Conservation (phyloP, 2,113 vertebrate genomes). For the Mungos mungo region DNA sequence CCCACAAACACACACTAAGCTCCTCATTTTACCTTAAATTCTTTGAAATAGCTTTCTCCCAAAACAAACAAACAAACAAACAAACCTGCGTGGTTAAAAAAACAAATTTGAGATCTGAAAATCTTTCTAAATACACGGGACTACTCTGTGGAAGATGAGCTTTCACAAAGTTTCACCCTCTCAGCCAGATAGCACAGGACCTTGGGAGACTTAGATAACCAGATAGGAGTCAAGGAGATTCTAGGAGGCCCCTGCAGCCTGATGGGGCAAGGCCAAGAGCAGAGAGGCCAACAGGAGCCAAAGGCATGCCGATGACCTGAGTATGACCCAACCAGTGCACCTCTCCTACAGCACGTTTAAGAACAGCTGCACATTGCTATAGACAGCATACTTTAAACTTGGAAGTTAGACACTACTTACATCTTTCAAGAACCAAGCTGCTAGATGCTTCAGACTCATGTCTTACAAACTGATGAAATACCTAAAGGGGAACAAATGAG, state of each 20-base stretch:
- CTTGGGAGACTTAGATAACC: background rate
- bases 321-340: background rate
- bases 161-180: background rate
- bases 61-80: too few species aligned
- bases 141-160: background rate
- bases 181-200: background rate
- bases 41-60: background rate
- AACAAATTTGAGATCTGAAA: slow-evolving; percentile 27
- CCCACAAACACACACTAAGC: background rate
- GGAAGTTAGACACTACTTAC: slow-evolving; percentile 89
- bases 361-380: background rate
- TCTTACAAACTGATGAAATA: slow-evolving; percentile 89
- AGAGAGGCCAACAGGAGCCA: background rate
- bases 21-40: slow-evolving; percentile 7
- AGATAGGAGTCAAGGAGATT: background rate
- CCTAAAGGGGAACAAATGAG: slow-evolving; percentile 80
- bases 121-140: background rate
- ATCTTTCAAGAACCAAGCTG: slow-evolving; percentile 91
- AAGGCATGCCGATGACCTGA: background rate
- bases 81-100: background rate
- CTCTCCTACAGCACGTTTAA: background rate
- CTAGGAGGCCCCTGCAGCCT: background rate
- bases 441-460: slow-evolving; percentile 82
- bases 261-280: background rate
- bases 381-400: background rate